Evolutionary conservation across 2,113 vertebrate species (phyloP).

Genomic region (Melanocharis versteri): DNA sequence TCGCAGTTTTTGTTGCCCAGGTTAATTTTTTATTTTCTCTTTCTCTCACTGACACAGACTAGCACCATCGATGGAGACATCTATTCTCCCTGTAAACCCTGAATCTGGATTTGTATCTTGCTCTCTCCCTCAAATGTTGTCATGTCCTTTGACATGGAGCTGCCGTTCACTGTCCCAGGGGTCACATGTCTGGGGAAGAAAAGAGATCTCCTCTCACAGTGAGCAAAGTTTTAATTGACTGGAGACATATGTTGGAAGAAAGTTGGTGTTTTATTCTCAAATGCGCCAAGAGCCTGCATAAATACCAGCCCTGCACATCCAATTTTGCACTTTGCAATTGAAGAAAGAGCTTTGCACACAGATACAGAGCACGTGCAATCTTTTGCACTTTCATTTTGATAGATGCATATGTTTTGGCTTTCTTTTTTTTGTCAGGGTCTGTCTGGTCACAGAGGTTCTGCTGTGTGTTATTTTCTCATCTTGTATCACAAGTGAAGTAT

Average conservation of each 20-base stretch:
- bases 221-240: not conserved
- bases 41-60: not conserved
- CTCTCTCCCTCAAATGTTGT: not conserved
- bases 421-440: not conserved
- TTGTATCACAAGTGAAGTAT: not conserved
- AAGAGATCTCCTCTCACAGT: not conserved
- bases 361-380: fast-evolving
- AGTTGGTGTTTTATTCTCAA: not conserved
- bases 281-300: fast-evolving
- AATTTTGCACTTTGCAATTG: not conserved
- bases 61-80: fast-evolving
- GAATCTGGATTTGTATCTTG: not conserved
- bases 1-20: not conserved
- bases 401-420: fast-evolving
- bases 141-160: not conserved
- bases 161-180: not conserved
- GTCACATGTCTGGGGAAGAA: not conserved
- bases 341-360: not conserved
- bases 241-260: not conserved
- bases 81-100: not conserved
- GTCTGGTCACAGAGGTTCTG: not conserved
- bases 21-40: not conserved
- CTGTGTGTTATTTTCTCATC: not conserved
- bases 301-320: not conserved
- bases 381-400: not conserved